Evolutionary conservation across 2,113 vertebrate genomes (phyloP).

Genomic region (Erythrocercus mccallii): DNA sequence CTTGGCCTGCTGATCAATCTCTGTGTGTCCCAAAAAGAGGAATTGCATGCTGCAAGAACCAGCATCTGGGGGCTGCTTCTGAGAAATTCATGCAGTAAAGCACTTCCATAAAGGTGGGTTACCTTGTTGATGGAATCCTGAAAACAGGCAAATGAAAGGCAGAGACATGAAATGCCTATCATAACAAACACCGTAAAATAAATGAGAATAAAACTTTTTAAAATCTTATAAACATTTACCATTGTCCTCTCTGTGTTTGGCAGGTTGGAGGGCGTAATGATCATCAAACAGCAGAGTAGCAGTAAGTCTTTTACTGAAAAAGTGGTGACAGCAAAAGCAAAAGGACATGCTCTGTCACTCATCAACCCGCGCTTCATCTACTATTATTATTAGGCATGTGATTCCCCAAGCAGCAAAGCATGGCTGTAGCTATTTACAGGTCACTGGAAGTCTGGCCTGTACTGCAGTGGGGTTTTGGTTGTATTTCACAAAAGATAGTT

Average conservation of each 20-base stretch:
- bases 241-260: neutral
- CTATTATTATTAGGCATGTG: neutral
- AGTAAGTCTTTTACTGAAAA: neutral
- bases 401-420: neutral
- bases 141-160: neutral
- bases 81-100: neutral
- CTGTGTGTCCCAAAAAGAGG: neutral
- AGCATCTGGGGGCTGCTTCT: neutral
- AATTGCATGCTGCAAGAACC: neutral
- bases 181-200: neutral
- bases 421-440: neutral
- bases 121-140: neutral
- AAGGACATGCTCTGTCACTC: slow-evolving; percentile 1
- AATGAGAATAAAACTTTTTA: neutral
- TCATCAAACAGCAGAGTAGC: neutral
- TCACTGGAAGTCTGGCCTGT: neutral
- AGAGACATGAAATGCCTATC: neutral
- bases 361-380: neutral
- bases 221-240: neutral
- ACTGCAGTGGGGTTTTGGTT: neutral
- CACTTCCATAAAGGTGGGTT: neutral
- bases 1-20: neutral
- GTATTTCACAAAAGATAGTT: slow-evolving; percentile 10
- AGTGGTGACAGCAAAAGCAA: neutral
- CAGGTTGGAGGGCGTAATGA: accelerated